Evolutionary conservation across 2,797 vertebrate species (phyloP).

Genomic region (Microcaecilia unicolor): DNA sequence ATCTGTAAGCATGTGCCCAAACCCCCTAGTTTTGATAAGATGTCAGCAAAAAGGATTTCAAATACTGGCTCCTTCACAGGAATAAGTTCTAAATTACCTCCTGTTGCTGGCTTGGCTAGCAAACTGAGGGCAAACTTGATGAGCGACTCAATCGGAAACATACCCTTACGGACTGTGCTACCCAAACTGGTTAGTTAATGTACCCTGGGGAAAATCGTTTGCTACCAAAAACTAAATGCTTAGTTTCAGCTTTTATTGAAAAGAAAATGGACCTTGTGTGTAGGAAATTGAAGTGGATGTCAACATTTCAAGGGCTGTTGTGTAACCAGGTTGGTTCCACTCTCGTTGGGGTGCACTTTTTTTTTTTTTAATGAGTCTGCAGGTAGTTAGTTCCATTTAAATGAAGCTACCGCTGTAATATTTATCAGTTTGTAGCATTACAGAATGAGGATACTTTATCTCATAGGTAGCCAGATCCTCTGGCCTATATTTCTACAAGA

Average conservation of each 20-base stretch:
- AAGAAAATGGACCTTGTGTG: too few relatives aligned
- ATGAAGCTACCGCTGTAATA: too few relatives aligned
- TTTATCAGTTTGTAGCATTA: too few relatives aligned
- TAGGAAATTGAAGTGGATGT: constrained; percentile 24
- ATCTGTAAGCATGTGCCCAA: constrained; percentile 79
- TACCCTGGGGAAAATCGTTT: background rate
- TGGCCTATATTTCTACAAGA: too few relatives aligned
- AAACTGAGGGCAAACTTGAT: constrained; percentile 88
- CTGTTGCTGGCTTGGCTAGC: constrained; percentile 62
- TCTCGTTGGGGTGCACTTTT: constrained; percentile 24
- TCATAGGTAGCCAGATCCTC: too few relatives aligned
- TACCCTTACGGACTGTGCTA: constrained; percentile 85
- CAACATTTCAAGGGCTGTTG: constrained; percentile 56
- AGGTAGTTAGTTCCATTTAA: too few relatives aligned
- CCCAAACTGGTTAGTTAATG: constrained; percentile 88
- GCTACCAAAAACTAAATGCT: constrained; percentile 1
- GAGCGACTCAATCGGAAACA: constrained; percentile 66
- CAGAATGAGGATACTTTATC: too few relatives aligned
- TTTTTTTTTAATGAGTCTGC: constrained; percentile 35
- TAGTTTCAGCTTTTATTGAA: constrained; percentile 37
- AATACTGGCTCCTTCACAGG: constrained; percentile 77
- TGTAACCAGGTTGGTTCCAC: constrained; percentile 34
- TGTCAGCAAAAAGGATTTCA: constrained; percentile 61
- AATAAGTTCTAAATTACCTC: constrained; percentile 76
- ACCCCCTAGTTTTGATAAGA: constrained; percentile 62